Evolutionary conservation across 1,140 invertebrate genomes (phyloP).

Genomic region (Zaprionus lachaisei): DNA sequence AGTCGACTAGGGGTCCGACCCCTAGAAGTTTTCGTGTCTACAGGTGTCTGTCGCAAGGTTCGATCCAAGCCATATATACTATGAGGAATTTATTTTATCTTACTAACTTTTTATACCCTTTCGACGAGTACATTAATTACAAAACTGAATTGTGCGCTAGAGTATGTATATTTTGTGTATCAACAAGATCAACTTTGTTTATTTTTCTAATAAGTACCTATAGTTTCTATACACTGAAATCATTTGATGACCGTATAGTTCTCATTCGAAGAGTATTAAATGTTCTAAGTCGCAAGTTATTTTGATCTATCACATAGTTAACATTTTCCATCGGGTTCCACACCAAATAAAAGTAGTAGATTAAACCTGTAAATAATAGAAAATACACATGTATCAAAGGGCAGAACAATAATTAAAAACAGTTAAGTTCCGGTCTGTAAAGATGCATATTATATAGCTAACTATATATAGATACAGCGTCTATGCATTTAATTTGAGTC

Average conservation of each 20-base stretch:
- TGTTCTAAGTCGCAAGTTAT: not conserved
- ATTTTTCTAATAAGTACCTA: not conserved
- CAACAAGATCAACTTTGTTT: not conserved
- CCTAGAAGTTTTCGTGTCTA: slow-evolving; percentile 19
- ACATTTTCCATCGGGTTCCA: not conserved
- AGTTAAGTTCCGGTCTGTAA: not conserved
- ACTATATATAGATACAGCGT: not conserved
- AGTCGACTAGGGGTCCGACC: not conserved
- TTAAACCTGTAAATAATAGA: slow-evolving; percentile 86
- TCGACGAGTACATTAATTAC: not conserved
- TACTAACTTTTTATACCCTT: not conserved
- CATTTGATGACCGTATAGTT: not conserved
- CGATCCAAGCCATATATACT: not conserved
- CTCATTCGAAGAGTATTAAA: not conserved
- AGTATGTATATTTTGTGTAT: not conserved
- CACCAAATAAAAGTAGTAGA: slow-evolving; percentile 57
- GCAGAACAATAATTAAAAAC: not conserved
- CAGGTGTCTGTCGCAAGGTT: slow-evolving; percentile 14
- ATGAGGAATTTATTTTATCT: not conserved
- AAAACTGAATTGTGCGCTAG: not conserved
- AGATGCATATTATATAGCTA: not conserved
- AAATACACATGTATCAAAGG: slow-evolving; percentile 56
- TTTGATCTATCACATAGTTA: not conserved
- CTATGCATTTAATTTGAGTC: not conserved
- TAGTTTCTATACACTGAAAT: not conserved